Evolutionary conservation across 2,888 invertebrate species (phyloP), one percentile per base, ranked within the genome.

Genomic region (Phaonia tiefii): DNA sequence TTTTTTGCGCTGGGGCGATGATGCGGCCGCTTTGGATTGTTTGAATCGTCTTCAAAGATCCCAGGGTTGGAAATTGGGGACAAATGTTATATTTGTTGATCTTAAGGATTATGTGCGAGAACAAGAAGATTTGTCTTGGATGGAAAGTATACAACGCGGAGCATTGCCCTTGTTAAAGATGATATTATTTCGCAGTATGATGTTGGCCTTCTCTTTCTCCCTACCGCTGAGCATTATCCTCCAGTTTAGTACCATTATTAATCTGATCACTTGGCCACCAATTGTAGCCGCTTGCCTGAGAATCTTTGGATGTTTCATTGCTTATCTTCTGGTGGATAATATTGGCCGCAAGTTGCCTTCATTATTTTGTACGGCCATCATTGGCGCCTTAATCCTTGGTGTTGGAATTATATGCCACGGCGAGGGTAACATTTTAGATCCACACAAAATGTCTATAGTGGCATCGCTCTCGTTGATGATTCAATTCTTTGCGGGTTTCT

Each of bases 401-500:
- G 78, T 87, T 49, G 87, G 85, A 2, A 83, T 84, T 0, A 80
- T 86, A 15, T 84, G 79, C 3, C 22, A 1, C 13, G 4, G 22
- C 3, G 1, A 8, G 1, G 11, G 10, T 0, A 79, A 84, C 63
- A 0, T 84, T 0, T 10, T 7, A 0, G 26, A 60, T 13, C 0
- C 0, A 0, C 83, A 84, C 4, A 17, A 39, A 63, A 63, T 63
- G 63, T 39, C 63, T 10, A 39, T n/a, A 4, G 42, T 63, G 11
- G 39, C 63, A 2, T 63, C 63, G 2, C 2, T 63, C 8, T 63
- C 42, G 17, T 10, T 63, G 22, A 7, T 22, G 22, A 13, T 42
- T 17, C 88, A 89, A 75, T 81, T 89, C 69, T 86, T 89, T 44
- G 86, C 85, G 3, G 89, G 89, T 1, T n/a, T 88, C 4, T 87